Percentiles rank a stretch among this genome's conserved stretches.
These are phyloP conservation scores for Caenorhabditis sp. DNA, from an alignment of 2,888 invertebrate genomes.

Conservation along the genomic window DNA sequence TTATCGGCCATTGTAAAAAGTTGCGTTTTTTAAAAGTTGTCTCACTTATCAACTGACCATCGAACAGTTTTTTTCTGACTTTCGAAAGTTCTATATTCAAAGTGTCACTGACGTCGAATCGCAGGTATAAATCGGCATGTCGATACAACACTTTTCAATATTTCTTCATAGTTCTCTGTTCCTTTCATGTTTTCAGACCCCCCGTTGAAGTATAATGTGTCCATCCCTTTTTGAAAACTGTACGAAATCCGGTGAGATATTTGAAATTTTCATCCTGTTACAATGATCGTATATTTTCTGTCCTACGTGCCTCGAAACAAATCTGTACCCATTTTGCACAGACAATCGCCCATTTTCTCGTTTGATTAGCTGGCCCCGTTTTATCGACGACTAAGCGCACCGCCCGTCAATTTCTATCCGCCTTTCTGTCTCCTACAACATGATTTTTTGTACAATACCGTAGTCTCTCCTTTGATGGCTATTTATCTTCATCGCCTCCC, in stretches of 20 bases:
- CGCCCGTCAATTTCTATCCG: constrained; percentile 33
- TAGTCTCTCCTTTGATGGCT: neutral
- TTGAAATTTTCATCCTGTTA: constrained; percentile 1
- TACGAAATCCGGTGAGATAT: neutral
- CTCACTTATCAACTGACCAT: constrained; percentile 17
- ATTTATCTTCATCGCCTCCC: constrained; percentile 17
- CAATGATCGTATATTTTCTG: constrained; percentile 16
- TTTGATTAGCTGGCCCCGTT: constrained; percentile 48
- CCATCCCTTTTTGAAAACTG: neutral
- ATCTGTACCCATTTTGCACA: constrained; percentile 44
- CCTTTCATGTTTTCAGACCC: neutral
- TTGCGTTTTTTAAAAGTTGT: constrained; percentile 2
- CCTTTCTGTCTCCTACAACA: constrained; percentile 31
- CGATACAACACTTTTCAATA: neutral
- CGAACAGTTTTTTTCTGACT: constrained; percentile 19
- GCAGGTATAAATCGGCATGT: constrained; percentile 17
- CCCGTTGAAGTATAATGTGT: neutral
- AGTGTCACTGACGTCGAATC: too few species aligned
- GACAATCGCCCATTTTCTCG: constrained; percentile 25
- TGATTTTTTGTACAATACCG: constrained; percentile 52
- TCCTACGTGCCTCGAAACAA: constrained; percentile 21
- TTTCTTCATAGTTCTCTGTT: neutral
- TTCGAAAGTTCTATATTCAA: constrained; percentile 34
- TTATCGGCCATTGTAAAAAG: neutral
- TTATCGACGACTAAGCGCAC: constrained; percentile 29